phyloP scores from a whole-genome alignment of 1,140 invertebrate genomes.

The Phymastichus coffea region DNA sequence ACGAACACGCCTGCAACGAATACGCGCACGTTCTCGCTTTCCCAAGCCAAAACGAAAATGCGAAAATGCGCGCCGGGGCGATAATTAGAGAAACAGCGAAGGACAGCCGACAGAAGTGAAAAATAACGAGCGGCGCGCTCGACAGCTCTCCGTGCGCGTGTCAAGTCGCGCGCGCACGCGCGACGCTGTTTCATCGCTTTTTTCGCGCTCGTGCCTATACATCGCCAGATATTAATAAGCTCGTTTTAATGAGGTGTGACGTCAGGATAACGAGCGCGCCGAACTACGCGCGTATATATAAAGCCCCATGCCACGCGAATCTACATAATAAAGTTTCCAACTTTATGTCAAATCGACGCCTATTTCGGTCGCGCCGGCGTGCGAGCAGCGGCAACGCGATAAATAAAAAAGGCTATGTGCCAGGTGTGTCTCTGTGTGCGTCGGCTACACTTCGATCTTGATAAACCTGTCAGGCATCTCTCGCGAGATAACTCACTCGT shows the following conservation, averaged over 20 bases:
- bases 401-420: too few relatives aligned
- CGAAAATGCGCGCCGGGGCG: slow-evolving; percentile 1
- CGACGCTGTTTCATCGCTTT: slow-evolving; percentile 33
- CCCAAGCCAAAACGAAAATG: too few relatives aligned
- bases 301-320: too few relatives aligned
- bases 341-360: too few relatives aligned
- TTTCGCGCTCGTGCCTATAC: not conserved
- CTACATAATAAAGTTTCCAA: too few relatives aligned
- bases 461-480: slow-evolving; percentile 47
- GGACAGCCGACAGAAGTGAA: not conserved
- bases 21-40: not conserved
- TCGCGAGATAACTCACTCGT: slow-evolving; percentile 41
- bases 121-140: not conserved
- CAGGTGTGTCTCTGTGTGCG: too few relatives aligned
- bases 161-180: slow-evolving; percentile 28
- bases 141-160: not conserved
- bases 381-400: slow-evolving; percentile 17
- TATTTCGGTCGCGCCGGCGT: too few relatives aligned
- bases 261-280: too few relatives aligned
- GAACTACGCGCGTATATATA: too few relatives aligned
- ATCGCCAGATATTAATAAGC: too few relatives aligned
- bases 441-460: slow-evolving; percentile 33
- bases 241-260: too few relatives aligned
- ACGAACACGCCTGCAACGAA: not conserved
- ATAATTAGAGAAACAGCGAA: not conserved